These are phyloP conservation scores for Cloeon dipterum DNA, from an alignment of 2,888 invertebrate species.

Conservation along the genomic window DNA sequence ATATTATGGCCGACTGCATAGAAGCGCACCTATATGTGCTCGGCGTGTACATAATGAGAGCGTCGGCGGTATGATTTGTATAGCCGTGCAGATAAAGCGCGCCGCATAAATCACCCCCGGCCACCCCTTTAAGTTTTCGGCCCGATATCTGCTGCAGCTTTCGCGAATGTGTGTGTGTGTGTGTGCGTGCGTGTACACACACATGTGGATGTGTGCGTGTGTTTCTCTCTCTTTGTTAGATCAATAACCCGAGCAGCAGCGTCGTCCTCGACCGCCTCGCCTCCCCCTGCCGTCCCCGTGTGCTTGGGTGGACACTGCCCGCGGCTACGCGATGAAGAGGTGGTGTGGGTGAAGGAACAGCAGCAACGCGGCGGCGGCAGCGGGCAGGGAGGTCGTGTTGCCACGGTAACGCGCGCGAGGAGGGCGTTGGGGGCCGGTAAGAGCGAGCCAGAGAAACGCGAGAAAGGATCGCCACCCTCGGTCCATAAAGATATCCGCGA, in stretches of 20 bases:
- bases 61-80: too few species aligned
- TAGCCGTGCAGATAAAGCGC: too few species aligned
- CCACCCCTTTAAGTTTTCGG: too few species aligned
- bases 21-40: too few species aligned
- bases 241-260: constrained; percentile 6
- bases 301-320: constrained; percentile 6
- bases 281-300: constrained; percentile 4
- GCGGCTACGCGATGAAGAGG: constrained; percentile 3
- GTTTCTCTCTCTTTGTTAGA: constrained; percentile 4
- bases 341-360: background rate
- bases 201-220: background rate
- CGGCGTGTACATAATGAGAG: too few species aligned
- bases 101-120: too few species aligned
- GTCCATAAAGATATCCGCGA: too few species aligned
- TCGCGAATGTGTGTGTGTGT: too few species aligned
- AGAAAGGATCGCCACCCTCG: too few species aligned
- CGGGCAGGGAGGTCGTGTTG: constrained; percentile 3
- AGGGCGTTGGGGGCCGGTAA: constrained; percentile 1
- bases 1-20: too few species aligned
- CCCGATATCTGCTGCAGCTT: too few species aligned
- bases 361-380: background rate
- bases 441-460: background rate
- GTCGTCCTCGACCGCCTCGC: too few species aligned
- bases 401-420: constrained; percentile 3
- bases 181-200: background rate